A percentile compares a stretch with the other conserved stretches of the same genome.
These are phyloP conservation scores for Tanypteryx hageni DNA, from an alignment of 2,888 invertebrate species.

Conservation along the genomic window DNA sequence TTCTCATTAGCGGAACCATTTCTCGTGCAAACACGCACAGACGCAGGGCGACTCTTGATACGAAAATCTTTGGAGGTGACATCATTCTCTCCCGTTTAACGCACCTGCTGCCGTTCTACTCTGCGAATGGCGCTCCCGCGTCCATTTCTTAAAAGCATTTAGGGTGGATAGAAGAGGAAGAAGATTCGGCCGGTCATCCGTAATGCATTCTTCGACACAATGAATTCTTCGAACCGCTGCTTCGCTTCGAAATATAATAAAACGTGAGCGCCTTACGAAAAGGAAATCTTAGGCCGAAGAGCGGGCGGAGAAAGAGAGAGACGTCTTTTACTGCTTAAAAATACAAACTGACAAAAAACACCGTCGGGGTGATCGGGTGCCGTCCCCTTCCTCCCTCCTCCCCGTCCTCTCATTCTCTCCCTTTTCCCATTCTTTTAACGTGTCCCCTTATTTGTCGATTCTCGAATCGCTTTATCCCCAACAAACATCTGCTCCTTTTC, in stretches of 20 bases:
- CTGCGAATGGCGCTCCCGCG: conserved; percentile 4
- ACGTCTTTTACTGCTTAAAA: too few species aligned
- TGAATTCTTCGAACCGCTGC: not conserved
- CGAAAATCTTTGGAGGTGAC: conserved; percentile 45
- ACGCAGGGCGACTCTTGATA: not conserved
- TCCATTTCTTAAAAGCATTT: not conserved
- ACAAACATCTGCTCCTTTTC: too few species aligned
- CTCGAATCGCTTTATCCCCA: not conserved
- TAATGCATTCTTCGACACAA: not conserved
- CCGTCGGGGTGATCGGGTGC: too few species aligned
- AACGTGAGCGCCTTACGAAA: not conserved
- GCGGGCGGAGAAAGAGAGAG: not conserved
- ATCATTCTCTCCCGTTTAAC: conserved; percentile 33
- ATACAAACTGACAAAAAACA: too few species aligned
- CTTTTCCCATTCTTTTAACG: not conserved
- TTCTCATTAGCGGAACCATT: not conserved
- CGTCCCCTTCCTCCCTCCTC: too few species aligned
- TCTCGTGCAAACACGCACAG: not conserved
- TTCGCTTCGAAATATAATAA: not conserved
- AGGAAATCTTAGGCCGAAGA: not conserved
- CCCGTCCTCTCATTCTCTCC: too few species aligned
- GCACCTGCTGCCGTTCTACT: conserved; percentile 49
- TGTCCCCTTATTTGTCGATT: not conserved
- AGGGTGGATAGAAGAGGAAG: not conserved
- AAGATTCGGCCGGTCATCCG: not conserved